phyloP scores from a whole-genome alignment of 2,888 invertebrate genomes.

The Macrosiphum euphorbiae region DNA sequence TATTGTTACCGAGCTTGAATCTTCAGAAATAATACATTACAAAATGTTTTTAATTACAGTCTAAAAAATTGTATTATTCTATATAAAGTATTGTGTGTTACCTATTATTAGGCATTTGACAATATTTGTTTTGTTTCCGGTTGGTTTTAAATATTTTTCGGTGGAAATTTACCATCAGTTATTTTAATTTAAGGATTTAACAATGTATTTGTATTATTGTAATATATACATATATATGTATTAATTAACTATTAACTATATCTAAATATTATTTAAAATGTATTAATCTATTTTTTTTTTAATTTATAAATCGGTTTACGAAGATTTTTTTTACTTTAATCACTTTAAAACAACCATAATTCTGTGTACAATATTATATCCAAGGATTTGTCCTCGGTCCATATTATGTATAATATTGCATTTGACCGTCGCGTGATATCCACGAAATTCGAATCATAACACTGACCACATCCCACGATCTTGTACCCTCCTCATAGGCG shows the following conservation, averaged over 20 bases:
- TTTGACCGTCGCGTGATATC: neutral
- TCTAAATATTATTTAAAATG: neutral
- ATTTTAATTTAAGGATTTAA: neutral
- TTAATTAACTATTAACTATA: neutral
- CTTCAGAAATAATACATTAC: neutral
- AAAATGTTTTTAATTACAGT: neutral
- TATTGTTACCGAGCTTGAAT: neutral
- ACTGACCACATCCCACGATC: neutral
- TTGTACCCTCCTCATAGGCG: neutral
- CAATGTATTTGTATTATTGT: neutral
- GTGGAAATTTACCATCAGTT: neutral
- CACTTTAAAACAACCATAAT: neutral
- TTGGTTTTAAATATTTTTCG: neutral
- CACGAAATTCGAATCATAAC: neutral
- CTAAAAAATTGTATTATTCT: neutral
- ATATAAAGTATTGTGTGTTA: neutral
- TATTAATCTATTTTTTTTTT: neutral
- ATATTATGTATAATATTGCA: neutral
- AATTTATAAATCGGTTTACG: neutral
- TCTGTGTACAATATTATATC: neutral
- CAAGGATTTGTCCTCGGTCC: neutral
- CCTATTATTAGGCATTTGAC: neutral
- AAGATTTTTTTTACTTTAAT: neutral
- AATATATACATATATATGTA: neutral
- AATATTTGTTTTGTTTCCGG: neutral